Evolutionary conservation across 1,140 invertebrate genomes (phyloP).

Genomic region (Sminthurides bifidus): DNA sequence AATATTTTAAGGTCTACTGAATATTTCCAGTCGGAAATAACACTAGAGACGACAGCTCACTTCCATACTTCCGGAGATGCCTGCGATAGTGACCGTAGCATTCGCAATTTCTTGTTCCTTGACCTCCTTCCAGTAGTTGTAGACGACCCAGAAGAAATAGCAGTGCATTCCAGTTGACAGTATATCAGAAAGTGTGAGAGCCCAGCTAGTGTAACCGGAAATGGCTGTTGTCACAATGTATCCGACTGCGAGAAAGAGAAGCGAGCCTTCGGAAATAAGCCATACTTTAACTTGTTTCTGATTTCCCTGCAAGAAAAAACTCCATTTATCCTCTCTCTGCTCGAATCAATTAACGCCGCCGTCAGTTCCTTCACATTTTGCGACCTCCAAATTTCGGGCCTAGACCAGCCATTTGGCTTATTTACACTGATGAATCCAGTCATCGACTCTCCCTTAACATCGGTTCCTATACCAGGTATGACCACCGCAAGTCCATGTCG

Average conservation of each 20-base stretch:
- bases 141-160: constrained; percentile 19
- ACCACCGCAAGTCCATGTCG: no score
- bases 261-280: background rate
- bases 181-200: constrained; percentile 3
- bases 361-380: no score
- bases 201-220: constrained; percentile 1
- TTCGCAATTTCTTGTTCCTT: constrained; percentile 10
- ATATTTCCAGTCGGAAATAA: no score
- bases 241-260: background rate
- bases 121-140: constrained; percentile 12
- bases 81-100: constrained; percentile 7
- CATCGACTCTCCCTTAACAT: no score
- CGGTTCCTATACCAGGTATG: no score
- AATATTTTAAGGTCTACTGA: no score
- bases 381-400: no score
- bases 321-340: no score
- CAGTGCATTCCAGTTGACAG: constrained; percentile 2
- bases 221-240: constrained; percentile 2
- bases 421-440: no score
- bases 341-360: no score
- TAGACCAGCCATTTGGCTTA: no score
- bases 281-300: constrained; percentile 5
- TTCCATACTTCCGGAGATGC: constrained; percentile 17
- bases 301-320: constrained; percentile 1
- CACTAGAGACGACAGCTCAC: constrained; percentile 12